These are phyloP conservation scores for Tragelaphus strepsiceros DNA, from an alignment of 2,113 vertebrate species.

Conservation along the genomic window DNA sequence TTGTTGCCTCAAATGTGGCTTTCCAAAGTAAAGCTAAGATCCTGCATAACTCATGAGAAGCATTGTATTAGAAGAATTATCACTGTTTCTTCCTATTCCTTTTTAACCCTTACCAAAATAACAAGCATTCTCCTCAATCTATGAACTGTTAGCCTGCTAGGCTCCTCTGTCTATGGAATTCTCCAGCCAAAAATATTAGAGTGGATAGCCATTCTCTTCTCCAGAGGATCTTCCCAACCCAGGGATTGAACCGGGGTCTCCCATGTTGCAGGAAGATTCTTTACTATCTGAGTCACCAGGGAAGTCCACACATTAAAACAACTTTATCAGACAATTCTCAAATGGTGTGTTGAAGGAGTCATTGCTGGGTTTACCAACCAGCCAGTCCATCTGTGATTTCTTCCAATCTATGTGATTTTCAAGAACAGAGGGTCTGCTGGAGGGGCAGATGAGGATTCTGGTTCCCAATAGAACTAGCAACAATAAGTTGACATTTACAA, in stretches of 20 bases:
- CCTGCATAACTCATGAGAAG: neutral
- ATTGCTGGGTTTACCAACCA: neutral
- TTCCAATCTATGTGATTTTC: neutral
- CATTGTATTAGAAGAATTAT: neutral
- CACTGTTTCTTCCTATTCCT: neutral
- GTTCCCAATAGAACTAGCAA: neutral
- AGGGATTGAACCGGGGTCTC: neutral
- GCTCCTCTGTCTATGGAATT: neutral
- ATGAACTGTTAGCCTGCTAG: neutral
- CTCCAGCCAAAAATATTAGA: neutral
- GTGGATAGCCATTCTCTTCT: neutral
- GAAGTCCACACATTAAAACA: neutral
- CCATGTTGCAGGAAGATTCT: neutral
- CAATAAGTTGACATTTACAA: neutral
- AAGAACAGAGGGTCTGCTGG: neutral
- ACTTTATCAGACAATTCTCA: neutral
- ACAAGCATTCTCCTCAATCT: neutral
- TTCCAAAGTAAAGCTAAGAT: neutral
- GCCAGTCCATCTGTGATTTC: rapidly evolving
- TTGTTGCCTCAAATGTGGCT: neutral
- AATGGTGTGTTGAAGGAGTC: neutral
- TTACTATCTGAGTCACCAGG: neutral
- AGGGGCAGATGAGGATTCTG: neutral
- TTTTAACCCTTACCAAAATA: neutral
- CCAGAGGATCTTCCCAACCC: neutral